A percentile compares a stretch with the other conserved stretches of the same genome.
phyloP scores from a whole-genome alignment of 2,797 vertebrate genomes.

The Phrynocephalus guinanensis region DNA sequence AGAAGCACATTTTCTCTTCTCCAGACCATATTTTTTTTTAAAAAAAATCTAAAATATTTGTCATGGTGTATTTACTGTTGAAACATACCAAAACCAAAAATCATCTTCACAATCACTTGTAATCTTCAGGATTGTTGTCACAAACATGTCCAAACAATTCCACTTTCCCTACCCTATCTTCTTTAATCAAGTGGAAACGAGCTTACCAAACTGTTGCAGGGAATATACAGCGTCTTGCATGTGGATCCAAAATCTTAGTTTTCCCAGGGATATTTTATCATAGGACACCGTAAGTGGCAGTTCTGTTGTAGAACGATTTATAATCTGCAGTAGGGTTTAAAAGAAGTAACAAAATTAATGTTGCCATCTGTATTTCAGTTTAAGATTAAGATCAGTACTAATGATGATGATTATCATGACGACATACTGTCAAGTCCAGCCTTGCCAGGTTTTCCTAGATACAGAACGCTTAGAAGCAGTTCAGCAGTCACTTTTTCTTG shows the following conservation, averaged over 20 bases:
- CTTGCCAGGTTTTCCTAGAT: no score
- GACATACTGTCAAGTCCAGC: no score
- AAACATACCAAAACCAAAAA: background rate
- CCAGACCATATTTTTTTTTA: background rate
- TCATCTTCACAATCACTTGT: background rate
- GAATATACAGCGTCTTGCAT: constrained; percentile 94
- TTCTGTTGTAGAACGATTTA: constrained; percentile 85
- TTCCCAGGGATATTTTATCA: constrained; percentile 90
- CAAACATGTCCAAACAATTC: background rate
- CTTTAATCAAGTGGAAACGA: background rate
- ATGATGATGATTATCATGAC: no score
- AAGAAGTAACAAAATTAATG: constrained; percentile 33
- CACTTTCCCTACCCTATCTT: no score
- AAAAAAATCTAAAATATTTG: no score
- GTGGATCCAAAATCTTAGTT: constrained; percentile 94
- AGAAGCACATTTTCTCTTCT: background rate
- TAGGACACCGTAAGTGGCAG: constrained; percentile 92
- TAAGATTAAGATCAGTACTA: background rate
- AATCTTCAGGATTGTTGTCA: background rate
- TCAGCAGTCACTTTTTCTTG: no score
- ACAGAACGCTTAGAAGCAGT: no score
- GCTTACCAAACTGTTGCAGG: constrained; percentile 92
- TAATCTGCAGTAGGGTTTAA: constrained; percentile 79
- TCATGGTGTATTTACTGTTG: background rate
- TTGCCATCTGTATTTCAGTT: background rate